Evolutionary conservation across 2,797 vertebrate species (phyloP).

Genomic region (Crypturellus tataupa): DNA sequence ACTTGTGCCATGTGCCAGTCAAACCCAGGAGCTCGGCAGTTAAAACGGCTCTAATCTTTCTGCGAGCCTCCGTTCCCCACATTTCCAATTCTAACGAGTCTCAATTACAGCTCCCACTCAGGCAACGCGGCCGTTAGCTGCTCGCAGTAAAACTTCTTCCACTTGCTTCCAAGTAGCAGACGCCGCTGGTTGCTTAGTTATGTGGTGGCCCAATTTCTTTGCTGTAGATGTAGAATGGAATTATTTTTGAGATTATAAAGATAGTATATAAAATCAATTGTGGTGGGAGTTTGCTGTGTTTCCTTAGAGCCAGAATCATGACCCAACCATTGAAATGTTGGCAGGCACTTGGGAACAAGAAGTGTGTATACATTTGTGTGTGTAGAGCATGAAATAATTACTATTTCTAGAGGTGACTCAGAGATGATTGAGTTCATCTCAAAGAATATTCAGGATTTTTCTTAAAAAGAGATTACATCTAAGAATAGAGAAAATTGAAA

Average conservation of each 20-base stretch:
- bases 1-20: not conserved
- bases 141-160: not conserved
- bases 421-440: not conserved
- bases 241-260: not conserved
- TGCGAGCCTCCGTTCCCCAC: not conserved
- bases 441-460: not conserved
- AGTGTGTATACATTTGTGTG: not conserved
- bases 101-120: not conserved
- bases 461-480: not conserved
- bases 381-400: not conserved
- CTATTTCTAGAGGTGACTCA: not conserved
- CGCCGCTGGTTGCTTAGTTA: not conserved
- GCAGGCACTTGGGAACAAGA: not conserved
- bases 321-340: not conserved
- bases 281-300: not conserved
- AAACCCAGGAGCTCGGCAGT: not conserved
- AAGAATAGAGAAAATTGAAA: not conserved
- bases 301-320: not conserved
- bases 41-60: not conserved
- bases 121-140: not conserved
- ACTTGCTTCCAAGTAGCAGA: not conserved
- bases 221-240: not conserved
- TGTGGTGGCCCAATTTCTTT: not conserved
- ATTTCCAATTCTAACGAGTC: slow-evolving; percentile 10
- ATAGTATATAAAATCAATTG: not conserved